Base-by-base conservation (phyloP, 1,140 invertebrate species). In the Drosophila lacteicornis region DNA sequence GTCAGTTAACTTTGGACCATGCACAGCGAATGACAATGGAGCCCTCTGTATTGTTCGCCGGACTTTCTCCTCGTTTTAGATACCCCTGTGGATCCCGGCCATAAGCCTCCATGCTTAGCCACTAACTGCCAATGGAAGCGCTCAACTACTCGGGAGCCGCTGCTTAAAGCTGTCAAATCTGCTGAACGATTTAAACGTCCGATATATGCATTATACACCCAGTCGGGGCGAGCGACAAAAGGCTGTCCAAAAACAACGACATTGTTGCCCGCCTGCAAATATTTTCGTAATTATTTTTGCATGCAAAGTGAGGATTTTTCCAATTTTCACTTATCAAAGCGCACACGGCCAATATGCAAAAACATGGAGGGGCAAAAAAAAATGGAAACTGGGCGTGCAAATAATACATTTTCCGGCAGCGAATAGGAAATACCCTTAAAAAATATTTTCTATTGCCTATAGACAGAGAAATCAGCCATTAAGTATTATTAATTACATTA, bases 321-420 rank as follows among this genome's bases (percentile, higher is more conserved):
- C 85, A 90, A 90, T 90, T 90, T 90, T 90, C 85, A 90, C 85
- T 90, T 90, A 90, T 90, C 85, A 90, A 91, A 90, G 85, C 85
- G 70, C 84, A 80, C 84, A 71, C 66, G 85, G 85, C 68, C 84
- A 90, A 88, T 84, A 90, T 88, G 84, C 83, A 87, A 80, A 69
- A 87, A 87, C 59, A 51, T 33, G 38, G 15, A 43, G 49, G 60
- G 53, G 19, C 19, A 36, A 45, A 53, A 73, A 17, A 70, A 53
- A 59, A 50, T 9, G 38, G 40, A 46, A 70, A 57, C 58, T 63
- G 59, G 4, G 38, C 13, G 30, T 33, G 38, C 1, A 57, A 67
- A 63, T 49, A 15, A 12, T 51, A 12, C 13, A 30, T 46, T 33
- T 53, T 27, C 8, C 8, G 27, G 36, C 38, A 73, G 45, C 63